These are phyloP conservation scores for Phaedon cochleariae DNA, from an alignment of 2,888 invertebrate genomes.

Conservation along the genomic window DNA sequence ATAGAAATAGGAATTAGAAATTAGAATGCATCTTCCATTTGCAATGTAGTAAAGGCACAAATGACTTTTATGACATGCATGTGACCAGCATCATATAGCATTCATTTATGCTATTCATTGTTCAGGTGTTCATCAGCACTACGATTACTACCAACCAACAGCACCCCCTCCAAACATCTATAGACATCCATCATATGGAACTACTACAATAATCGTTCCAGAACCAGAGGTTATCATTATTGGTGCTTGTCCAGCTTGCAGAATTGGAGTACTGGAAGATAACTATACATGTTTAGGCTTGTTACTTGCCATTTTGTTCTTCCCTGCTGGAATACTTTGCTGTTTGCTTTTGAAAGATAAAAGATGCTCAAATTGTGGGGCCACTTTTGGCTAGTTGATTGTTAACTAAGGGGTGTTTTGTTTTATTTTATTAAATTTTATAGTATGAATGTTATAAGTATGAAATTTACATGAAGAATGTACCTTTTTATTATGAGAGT, in stretches of 20 bases:
- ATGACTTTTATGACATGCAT: too few species aligned
- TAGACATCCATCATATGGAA: constrained; percentile 41
- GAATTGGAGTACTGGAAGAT: constrained; percentile 87
- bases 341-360: constrained; percentile 85
- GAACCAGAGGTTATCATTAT: constrained; percentile 83
- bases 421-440: neutral
- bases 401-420: neutral
- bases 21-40: too few species aligned
- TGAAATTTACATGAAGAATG: too few species aligned
- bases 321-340: constrained; percentile 87
- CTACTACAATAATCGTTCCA: constrained; percentile 68
- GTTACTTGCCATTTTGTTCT: constrained; percentile 84
- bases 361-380: constrained; percentile 88
- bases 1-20: too few species aligned
- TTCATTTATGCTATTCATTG: neutral
- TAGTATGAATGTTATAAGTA: neutral
- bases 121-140: constrained; percentile 37
- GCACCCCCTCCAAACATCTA: constrained; percentile 27
- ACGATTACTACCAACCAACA: constrained; percentile 27
- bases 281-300: constrained; percentile 87
- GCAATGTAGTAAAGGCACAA: too few species aligned
- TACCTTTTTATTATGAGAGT: too few species aligned
- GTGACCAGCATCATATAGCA: too few species aligned
- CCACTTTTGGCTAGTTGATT: constrained; percentile 67
- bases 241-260: constrained; percentile 88